Percentiles rank a stretch among this genome's conserved stretches.
Evolutionary conservation across 1,140 invertebrate genomes (phyloP).

Genomic region (Leptinotarsa undecemlineata): DNA sequence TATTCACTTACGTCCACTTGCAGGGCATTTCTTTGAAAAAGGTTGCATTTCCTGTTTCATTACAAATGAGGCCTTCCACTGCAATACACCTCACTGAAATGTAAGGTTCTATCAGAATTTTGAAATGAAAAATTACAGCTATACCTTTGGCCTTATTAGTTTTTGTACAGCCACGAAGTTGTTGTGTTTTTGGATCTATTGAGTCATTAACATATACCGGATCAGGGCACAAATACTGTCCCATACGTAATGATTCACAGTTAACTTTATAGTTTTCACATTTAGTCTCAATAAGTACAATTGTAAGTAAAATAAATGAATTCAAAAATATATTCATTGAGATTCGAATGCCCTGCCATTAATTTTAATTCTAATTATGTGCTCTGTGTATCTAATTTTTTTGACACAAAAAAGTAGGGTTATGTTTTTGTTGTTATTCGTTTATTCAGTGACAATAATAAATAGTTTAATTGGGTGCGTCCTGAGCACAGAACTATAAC

Average conservation of each 20-base stretch:
- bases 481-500: too few relatives aligned
- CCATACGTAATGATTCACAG: constrained; percentile 75
- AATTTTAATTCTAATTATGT: too few relatives aligned
- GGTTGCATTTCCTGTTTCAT: constrained; percentile 74
- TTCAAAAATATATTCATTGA: too few relatives aligned
- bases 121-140: background rate
- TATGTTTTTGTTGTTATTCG: too few relatives aligned
- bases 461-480: too few relatives aligned
- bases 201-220: constrained; percentile 66
- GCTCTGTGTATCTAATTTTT: too few relatives aligned
- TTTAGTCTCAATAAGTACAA: too few relatives aligned
- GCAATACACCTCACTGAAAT: constrained; percentile 79
- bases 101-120: background rate
- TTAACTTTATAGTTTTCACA: constrained; percentile 52
- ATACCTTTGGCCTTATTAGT: constrained; percentile 79
- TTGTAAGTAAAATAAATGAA: too few relatives aligned
- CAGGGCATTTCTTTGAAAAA: constrained; percentile 85
- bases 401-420: too few relatives aligned
- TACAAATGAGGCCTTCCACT: constrained; percentile 80
- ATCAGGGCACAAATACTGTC: constrained; percentile 85
- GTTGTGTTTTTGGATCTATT: constrained; percentile 90
- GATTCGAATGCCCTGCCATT: too few relatives aligned
- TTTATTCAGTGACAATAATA: too few relatives aligned
- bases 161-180: constrained; percentile 78
- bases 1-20: constrained; percentile 85